A percentile compares a stretch with the other conserved stretches of the same genome.
These are phyloP conservation scores for Stenurella melanura DNA, from an alignment of 2,888 invertebrate species.

Conservation along the genomic window DNA sequence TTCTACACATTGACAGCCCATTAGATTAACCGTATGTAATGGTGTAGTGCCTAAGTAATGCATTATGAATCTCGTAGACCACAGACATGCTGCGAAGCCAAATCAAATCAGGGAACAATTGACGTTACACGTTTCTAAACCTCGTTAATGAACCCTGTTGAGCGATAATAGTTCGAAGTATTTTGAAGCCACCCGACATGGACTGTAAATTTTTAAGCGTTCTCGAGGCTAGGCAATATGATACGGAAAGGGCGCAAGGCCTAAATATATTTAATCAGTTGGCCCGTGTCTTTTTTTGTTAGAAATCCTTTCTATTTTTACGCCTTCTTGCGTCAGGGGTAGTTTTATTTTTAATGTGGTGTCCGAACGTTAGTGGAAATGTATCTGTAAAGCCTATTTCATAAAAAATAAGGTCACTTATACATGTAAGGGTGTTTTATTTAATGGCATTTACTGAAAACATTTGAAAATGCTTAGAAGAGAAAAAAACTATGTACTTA, in stretches of 20 bases:
- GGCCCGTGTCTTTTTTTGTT: constrained; percentile 11
- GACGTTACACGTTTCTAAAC: constrained; percentile 19
- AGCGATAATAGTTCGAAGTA: background rate
- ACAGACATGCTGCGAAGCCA: constrained; percentile 48
- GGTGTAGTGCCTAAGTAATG: constrained; percentile 4
- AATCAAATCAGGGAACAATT: constrained; percentile 48
- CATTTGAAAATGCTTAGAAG: no score
- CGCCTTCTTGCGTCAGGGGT: no score
- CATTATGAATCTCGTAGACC: constrained; percentile 19
- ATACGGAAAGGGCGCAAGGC: background rate
- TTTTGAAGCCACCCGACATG: background rate
- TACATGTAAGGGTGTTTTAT: no score
- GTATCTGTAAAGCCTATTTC: no score
- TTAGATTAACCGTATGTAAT: constrained; percentile 17
- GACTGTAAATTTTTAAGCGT: background rate
- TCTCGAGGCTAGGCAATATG: background rate
- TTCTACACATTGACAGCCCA: constrained; percentile 20
- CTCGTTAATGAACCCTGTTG: constrained; percentile 3
- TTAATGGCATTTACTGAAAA: no score
- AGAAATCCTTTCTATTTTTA: constrained; percentile 17
- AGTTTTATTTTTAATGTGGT: no score
- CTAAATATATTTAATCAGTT: constrained; percentile 33
- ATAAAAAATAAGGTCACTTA: no score
- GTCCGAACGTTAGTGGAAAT: no score
- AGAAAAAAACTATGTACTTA: no score